These are phyloP conservation scores for Rotaria macrura DNA, from an alignment of 2,888 invertebrate species.

Conservation along the genomic window DNA sequence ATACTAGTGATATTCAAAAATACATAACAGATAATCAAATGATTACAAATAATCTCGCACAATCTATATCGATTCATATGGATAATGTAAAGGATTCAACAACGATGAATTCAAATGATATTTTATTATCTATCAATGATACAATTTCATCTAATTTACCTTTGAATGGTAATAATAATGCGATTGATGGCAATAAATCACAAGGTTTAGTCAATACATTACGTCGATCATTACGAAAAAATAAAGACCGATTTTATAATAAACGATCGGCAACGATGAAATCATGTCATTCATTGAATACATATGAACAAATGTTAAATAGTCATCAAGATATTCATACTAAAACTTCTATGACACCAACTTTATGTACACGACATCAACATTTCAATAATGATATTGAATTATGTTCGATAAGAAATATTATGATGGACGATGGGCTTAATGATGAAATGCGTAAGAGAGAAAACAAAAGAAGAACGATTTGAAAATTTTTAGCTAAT, in stretches of 20 bases:
- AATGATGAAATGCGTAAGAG: neutral
- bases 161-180: neutral
- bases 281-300: neutral
- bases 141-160: neutral
- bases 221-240: slow-evolving; percentile 7
- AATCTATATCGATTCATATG: neutral
- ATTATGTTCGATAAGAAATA: neutral
- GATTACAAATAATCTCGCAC: neutral
- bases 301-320: neutral
- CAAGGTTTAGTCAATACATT: neutral
- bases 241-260: slow-evolving; percentile 20
- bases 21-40: neutral
- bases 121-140: neutral
- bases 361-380: neutral
- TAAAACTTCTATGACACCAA: neutral
- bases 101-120: neutral
- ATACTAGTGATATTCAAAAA: neutral
- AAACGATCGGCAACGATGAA: slow-evolving; percentile 3
- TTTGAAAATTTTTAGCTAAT: no score
- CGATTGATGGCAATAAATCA: neutral
- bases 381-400: neutral
- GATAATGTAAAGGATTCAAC: neutral
- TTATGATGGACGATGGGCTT: neutral
- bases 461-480: neutral
- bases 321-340: neutral